These are phyloP conservation scores for Apus apus DNA, from an alignment of 2,113 vertebrate species.

Conservation along the genomic window DNA sequence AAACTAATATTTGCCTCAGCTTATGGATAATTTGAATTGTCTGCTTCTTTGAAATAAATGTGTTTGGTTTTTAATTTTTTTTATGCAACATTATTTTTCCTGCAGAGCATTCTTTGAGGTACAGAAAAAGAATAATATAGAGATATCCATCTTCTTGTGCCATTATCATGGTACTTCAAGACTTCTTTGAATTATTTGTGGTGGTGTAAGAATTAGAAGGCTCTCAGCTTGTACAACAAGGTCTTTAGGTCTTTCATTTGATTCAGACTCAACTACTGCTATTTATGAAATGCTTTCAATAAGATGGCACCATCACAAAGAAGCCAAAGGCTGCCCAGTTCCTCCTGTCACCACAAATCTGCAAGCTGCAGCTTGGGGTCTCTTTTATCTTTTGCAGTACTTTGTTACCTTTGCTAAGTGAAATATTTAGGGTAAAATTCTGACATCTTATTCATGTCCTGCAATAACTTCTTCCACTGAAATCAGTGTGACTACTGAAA, in stretches of 20 bases:
- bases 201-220: slow-evolving; percentile 12
- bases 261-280: neutral
- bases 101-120: slow-evolving; percentile 30
- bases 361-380: neutral
- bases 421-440: slow-evolving; percentile 19
- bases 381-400: neutral
- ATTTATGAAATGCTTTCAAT: slow-evolving; percentile 25
- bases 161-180: slow-evolving; percentile 16
- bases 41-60: neutral
- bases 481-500: neutral
- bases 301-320: neutral
- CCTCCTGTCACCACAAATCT: neutral
- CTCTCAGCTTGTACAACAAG: neutral
- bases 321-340: neutral
- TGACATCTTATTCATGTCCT: neutral
- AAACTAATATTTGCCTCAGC: neutral
- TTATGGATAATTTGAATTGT: slow-evolving; percentile 24
- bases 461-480: neutral
- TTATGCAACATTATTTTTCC: neutral
- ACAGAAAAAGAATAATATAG: neutral
- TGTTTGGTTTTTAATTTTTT: neutral
- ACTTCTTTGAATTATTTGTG: slow-evolving; percentile 35
- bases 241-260: slow-evolving; percentile 31
- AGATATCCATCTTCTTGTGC: slow-evolving; percentile 48
- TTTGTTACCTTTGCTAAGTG: neutral